Conservation (phyloP, 2,797 vertebrate species). For the Squalus acanthias region DNA sequence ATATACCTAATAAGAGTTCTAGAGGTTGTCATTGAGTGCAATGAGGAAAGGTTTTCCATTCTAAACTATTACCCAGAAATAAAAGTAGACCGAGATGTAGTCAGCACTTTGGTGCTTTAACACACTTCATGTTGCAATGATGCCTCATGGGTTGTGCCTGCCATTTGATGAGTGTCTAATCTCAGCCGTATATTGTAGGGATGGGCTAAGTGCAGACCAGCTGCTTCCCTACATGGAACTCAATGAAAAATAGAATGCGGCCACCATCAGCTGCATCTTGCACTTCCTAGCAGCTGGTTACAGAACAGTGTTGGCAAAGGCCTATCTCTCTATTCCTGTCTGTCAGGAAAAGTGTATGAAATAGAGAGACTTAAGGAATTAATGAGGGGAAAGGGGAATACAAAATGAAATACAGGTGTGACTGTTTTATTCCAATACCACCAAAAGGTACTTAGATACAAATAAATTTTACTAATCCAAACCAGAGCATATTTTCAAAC, state of each 20-base stretch:
- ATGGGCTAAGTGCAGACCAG: not conserved
- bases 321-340: not conserved
- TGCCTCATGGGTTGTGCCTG: not conserved
- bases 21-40: not conserved
- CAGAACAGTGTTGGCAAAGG: not conserved
- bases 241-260: not conserved
- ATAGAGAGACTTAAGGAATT: not conserved
- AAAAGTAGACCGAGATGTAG: not conserved
- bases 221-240: not conserved
- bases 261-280: not conserved
- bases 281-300: not conserved
- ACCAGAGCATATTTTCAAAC: not conserved
- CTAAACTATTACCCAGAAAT: not conserved
- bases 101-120: not conserved
- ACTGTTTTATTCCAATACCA: not conserved
- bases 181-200: not conserved
- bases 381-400: not conserved
- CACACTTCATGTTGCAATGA: not conserved
- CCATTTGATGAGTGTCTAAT: not conserved
- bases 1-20: not conserved
- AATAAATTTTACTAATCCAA: not conserved
- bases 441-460: not conserved
- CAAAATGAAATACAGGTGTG: not conserved
- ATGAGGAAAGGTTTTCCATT: not conserved
- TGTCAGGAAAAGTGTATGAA: not conserved